These are phyloP conservation scores for Odontamblyopus rebecca DNA, from an alignment of 2,797 vertebrate species.

Conservation along the genomic window DNA sequence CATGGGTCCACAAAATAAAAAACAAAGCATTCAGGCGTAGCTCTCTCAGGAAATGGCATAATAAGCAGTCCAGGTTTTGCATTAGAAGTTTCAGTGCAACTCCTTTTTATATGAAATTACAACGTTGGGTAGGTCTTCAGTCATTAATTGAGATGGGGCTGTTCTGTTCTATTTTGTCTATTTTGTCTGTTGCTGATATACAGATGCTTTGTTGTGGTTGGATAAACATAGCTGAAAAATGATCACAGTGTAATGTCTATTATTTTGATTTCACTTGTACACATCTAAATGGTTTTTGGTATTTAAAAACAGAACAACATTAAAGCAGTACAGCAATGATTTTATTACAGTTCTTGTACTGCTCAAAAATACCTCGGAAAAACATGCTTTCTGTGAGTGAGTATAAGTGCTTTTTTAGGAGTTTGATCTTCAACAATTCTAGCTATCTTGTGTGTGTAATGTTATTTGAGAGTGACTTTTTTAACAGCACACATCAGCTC, in stretches of 20 bases:
- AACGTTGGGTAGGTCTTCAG: not conserved
- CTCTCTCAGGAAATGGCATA: conserved; percentile 23
- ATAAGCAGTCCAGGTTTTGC: conserved; percentile 4
- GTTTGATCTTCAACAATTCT: too few species aligned
- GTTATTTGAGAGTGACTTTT: too few species aligned
- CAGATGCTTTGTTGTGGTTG: not conserved
- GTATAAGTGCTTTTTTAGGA: too few species aligned
- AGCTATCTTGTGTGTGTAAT: too few species aligned
- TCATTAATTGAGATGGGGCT: not conserved
- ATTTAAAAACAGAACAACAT: too few species aligned
- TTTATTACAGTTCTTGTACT: too few species aligned
- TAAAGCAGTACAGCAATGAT: too few species aligned
- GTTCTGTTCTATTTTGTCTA: too few species aligned
- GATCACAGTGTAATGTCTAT: not conserved
- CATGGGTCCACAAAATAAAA: conserved; percentile 39
- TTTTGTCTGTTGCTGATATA: not conserved
- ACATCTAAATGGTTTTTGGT: too few species aligned
- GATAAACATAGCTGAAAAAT: not conserved
- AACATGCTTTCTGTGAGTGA: too few species aligned
- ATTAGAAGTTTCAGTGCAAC: conserved; percentile 16
- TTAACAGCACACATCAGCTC: too few species aligned
- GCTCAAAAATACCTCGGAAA: too few species aligned
- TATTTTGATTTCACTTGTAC: not conserved
- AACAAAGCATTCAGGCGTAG: conserved; percentile 40
- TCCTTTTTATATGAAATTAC: not conserved